These are phyloP conservation scores for Psilopsiagon aurifrons DNA, from an alignment of 2,113 vertebrate genomes.

Conservation along the genomic window DNA sequence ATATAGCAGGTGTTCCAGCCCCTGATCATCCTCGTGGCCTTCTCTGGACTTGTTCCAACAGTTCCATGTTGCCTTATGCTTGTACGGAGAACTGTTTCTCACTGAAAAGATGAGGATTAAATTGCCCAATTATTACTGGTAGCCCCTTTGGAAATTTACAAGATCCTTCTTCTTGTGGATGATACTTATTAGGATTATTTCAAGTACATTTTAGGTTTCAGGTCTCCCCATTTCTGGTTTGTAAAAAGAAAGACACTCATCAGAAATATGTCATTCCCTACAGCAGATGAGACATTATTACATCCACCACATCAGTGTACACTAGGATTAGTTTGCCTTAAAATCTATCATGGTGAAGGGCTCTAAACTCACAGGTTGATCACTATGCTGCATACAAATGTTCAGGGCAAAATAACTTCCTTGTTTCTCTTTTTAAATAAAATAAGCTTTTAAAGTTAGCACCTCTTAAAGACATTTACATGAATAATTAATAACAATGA, in stretches of 20 bases:
- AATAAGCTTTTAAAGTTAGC: background rate
- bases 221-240: background rate
- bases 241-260: background rate
- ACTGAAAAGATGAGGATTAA: background rate
- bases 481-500: background rate
- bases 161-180: background rate
- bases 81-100: background rate
- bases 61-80: background rate
- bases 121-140: background rate
- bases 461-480: background rate
- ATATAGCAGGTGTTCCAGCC: no score
- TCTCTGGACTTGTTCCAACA: no score
- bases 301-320: background rate
- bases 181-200: background rate
- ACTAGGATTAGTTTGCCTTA: background rate
- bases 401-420: background rate
- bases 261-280: background rate
- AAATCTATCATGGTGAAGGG: background rate
- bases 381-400: background rate
- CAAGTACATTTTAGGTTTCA: background rate
- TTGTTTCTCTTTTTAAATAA: background rate
- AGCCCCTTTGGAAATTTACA: background rate
- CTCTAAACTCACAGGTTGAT: background rate
- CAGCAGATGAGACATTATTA: background rate
- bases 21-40: no score